Conservation (phyloP, 2,888 invertebrate genomes). For the Nomada ruficornis region DNA sequence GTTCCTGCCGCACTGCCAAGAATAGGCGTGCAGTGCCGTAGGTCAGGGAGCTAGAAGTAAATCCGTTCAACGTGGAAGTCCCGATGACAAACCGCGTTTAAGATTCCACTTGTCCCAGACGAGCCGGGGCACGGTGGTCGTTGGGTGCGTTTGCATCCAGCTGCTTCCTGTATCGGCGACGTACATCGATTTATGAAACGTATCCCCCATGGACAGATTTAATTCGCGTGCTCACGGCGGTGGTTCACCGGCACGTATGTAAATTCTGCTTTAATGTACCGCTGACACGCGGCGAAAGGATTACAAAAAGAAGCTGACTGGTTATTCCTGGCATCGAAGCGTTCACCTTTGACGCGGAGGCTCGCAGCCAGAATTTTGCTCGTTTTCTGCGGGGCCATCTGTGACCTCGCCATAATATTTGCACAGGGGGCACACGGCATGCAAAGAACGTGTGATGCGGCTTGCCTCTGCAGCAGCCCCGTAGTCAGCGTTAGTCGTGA, state of each 20-base stretch:
- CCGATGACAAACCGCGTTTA: slow-evolving; percentile 2
- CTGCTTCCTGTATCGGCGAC: not conserved
- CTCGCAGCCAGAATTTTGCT: slow-evolving; percentile 25
- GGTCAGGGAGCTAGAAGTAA: slow-evolving; percentile 47
- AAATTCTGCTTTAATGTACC: not conserved
- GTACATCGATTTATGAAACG: not conserved
- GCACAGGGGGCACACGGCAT: slow-evolving; percentile 22
- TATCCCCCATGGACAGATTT: not conserved
- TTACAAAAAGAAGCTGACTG: slow-evolving; percentile 18
- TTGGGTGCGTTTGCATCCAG: not conserved
- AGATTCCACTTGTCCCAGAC: not conserved
- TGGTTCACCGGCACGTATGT: not conserved
- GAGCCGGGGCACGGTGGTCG: not conserved
- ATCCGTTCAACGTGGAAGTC: not conserved
- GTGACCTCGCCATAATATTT: slow-evolving; percentile 50
- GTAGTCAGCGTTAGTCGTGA: not conserved
- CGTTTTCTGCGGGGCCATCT: slow-evolving; percentile 46
- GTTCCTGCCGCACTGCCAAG: slow-evolving; percentile 8
- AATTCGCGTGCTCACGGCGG: not conserved
- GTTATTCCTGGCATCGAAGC: slow-evolving; percentile 38
- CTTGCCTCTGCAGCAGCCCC: slow-evolving; percentile 6
- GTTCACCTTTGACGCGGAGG: slow-evolving; percentile 45
- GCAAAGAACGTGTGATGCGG: slow-evolving; percentile 22
- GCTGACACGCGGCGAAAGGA: not conserved
- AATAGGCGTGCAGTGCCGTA: slow-evolving; percentile 48